Evolutionary conservation across 2,888 invertebrate genomes (phyloP).

Genomic region (Napeogenes sylphis): DNA sequence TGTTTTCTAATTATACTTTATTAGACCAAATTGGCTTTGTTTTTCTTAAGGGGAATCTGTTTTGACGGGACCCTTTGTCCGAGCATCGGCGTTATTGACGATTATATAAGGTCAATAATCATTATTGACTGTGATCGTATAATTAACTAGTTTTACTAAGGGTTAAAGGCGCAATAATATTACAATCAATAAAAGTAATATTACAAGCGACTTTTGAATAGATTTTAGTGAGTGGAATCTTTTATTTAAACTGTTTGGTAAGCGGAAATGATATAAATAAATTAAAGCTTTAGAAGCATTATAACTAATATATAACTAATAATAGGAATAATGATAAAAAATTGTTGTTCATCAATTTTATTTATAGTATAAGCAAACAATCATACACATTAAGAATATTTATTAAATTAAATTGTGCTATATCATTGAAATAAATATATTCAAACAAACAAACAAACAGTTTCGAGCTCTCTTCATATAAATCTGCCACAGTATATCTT

Average conservation of each 20-base stretch:
- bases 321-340: too few species aligned
- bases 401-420: too few species aligned
- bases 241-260: not conserved
- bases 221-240: not conserved
- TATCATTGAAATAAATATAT: not conserved
- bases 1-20: conserved; percentile 72
- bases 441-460: not conserved
- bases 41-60: conserved; percentile 55
- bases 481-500: not conserved
- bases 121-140: conserved; percentile 70
- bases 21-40: conserved; percentile 71
- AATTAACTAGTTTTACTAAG: conserved; percentile 66
- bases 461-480: not conserved
- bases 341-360: too few species aligned
- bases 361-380: too few species aligned
- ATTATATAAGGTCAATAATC: conserved; percentile 75
- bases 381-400: too few species aligned
- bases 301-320: too few species aligned
- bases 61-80: conserved; percentile 61
- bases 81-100: conserved; percentile 67
- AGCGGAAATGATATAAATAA: not conserved
- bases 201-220: conserved; percentile 13
- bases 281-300: too few species aligned
- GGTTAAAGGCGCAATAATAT: conserved; percentile 39
- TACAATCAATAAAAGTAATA: conserved; percentile 33